Conservation (phyloP, 2,888 invertebrate species). For the Eupelmus urozonus region DNA sequence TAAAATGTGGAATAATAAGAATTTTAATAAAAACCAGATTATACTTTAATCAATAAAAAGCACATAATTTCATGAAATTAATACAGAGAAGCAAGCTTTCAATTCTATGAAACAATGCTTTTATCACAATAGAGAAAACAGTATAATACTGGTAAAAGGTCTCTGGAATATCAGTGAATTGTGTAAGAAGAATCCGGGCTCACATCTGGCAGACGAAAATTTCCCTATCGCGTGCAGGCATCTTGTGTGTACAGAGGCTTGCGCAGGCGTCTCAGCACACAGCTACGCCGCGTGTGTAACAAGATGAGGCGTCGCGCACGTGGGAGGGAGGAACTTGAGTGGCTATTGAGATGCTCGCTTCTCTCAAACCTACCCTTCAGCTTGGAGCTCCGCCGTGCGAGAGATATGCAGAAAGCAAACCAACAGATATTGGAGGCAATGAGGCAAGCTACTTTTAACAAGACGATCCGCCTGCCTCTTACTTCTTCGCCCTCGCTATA, state of each 20-base stretch:
- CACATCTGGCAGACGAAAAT: constrained; percentile 15
- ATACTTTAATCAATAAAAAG: too few relatives aligned
- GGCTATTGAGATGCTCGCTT: constrained; percentile 74
- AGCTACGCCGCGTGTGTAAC: constrained; percentile 60
- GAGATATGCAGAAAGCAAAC: constrained; percentile 58
- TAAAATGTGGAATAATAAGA: not conserved
- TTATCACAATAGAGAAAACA: not conserved
- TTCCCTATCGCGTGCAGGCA: constrained; percentile 4
- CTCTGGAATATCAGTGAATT: constrained; percentile 10
- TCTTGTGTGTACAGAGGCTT: not conserved
- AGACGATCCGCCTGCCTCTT: constrained; percentile 69
- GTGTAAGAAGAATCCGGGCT: not conserved
- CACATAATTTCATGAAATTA: too few relatives aligned
- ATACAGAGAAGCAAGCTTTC: too few relatives aligned
- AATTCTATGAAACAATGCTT: too few relatives aligned
- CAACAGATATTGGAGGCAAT: constrained; percentile 76
- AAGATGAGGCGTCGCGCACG: constrained; percentile 64
- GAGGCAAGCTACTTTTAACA: constrained; percentile 77
- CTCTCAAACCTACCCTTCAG: constrained; percentile 54
- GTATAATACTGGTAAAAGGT: not conserved
- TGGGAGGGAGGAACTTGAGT: constrained; percentile 65
- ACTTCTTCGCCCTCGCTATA: constrained; percentile 20
- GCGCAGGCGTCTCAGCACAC: not conserved
- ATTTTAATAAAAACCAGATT: too few relatives aligned
- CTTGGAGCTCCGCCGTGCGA: not conserved